phyloP scores from a whole-genome alignment of 2,888 invertebrate species.

The Eutolmus rufibarbis region DNA sequence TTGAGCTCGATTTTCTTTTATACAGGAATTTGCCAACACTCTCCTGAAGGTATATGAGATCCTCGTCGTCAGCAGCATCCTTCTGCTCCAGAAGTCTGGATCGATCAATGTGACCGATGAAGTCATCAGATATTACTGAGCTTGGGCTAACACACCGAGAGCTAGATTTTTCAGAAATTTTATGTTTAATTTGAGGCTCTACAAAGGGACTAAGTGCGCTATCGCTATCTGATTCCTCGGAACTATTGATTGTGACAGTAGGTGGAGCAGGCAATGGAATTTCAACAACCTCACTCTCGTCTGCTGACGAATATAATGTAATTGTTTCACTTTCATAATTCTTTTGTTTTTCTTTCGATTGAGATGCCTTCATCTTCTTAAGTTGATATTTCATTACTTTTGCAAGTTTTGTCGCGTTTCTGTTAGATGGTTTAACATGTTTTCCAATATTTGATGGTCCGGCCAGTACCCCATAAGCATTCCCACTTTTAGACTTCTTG shows the following conservation, averaged over 20 bases:
- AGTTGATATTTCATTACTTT: constrained; percentile 53
- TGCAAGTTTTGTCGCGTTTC: constrained; percentile 54
- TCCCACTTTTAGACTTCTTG: neutral
- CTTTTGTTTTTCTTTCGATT: constrained; percentile 31
- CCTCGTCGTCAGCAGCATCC: constrained; percentile 56
- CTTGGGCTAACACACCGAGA: constrained; percentile 56
- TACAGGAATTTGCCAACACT: neutral
- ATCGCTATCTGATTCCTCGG: constrained; percentile 50
- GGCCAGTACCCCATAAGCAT: neutral
- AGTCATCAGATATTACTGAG: constrained; percentile 60
- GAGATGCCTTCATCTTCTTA: constrained; percentile 48
- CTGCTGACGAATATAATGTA: constrained; percentile 51
- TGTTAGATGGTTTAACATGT: constrained; percentile 51
- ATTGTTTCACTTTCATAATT: constrained; percentile 50
- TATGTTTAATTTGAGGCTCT: neutral
- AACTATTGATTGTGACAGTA: constrained; percentile 55
- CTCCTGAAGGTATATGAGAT: constrained; percentile 45
- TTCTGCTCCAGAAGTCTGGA: constrained; percentile 52
- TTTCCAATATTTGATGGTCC: neutral
- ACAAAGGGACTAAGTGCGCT: neutral
- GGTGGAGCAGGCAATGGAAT: constrained; percentile 56
- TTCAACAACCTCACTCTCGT: constrained; percentile 57
- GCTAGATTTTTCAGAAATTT: neutral
- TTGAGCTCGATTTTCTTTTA: neutral
- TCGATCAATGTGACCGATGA: constrained; percentile 59